phyloP scores from a whole-genome alignment of 2,888 invertebrate species.

The Drosophila affinis region DNA sequence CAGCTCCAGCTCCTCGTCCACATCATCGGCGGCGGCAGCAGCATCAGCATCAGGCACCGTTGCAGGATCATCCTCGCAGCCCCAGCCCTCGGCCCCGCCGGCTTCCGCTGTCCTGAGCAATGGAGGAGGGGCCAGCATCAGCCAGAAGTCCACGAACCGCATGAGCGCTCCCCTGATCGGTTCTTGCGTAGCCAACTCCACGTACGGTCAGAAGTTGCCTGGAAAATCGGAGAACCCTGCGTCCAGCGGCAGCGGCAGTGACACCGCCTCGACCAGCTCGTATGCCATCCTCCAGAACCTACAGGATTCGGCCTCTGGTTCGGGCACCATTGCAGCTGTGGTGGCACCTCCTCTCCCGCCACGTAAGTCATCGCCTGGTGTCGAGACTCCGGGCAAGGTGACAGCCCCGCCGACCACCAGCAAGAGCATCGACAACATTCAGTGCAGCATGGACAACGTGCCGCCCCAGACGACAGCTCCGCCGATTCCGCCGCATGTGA shows the following conservation, averaged over 20 bases:
- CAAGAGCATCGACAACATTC: conserved; percentile 81
- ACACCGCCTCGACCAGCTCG: conserved; percentile 75
- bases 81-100: conserved; percentile 79
- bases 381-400: conserved; percentile 76
- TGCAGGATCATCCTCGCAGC: conserved; percentile 39
- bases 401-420: conserved; percentile 54
- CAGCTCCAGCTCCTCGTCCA: conserved; percentile 50
- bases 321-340: conserved; percentile 69
- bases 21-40: conserved; percentile 40
- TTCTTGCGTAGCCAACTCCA: conserved; percentile 65
- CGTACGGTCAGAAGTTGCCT: conserved; percentile 67
- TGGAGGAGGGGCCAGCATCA: conserved; percentile 44
- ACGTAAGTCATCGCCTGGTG: conserved; percentile 85
- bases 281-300: conserved; percentile 82
- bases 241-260: conserved; percentile 67
- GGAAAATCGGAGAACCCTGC: conserved; percentile 73
- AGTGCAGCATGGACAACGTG: conserved; percentile 75
- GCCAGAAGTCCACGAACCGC: conserved; percentile 81
- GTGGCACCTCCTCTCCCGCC: conserved; percentile 85
- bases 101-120: conserved; percentile 73
- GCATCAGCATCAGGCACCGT: conserved; percentile 36
- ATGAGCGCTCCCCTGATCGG: conserved; percentile 83
- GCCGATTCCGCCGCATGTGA: conserved; percentile 83
- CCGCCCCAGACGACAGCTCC: conserved; percentile 82
- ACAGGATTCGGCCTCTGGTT: conserved; percentile 56